phyloP scores from a whole-genome alignment of 2,888 invertebrate species.

The Lissonota sp. region DNA sequence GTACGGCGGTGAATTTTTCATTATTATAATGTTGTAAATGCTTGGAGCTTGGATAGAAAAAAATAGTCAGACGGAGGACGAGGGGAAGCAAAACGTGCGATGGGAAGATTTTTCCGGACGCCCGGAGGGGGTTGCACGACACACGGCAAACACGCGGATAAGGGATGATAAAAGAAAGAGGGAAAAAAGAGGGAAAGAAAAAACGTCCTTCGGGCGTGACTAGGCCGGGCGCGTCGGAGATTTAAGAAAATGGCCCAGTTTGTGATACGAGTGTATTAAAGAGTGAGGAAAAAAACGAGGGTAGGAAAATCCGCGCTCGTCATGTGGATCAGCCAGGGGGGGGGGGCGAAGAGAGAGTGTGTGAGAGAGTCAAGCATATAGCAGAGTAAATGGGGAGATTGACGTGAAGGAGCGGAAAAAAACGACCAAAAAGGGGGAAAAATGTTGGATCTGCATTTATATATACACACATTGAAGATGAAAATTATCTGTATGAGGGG shows the following conservation, averaged over 20 bases:
- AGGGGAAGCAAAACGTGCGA: constrained; percentile 19
- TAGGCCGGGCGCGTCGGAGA: constrained; percentile 54
- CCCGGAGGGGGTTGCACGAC: constrained; percentile 34
- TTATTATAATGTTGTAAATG: too few relatives aligned
- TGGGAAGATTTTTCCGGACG: constrained; percentile 35
- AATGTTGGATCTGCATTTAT: neutral
- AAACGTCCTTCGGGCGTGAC: constrained; percentile 53
- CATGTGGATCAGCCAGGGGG: neutral
- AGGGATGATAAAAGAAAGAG: constrained; percentile 44
- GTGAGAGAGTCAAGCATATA: constrained; percentile 8
- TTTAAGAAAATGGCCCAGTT: constrained; percentile 58
- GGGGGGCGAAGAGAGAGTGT: neutral
- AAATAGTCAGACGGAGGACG: constrained; percentile 22
- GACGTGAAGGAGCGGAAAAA: constrained; percentile 22
- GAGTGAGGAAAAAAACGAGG: constrained; percentile 32
- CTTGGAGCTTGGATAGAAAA: neutral
- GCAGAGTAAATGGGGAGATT: constrained; percentile 33
- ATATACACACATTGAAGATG: constrained; percentile 14
- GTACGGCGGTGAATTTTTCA: too few relatives aligned
- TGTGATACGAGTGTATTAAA: constrained; percentile 56
- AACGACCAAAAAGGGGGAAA: constrained; percentile 1
- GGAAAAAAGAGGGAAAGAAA: neutral
- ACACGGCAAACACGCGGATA: constrained; percentile 33
- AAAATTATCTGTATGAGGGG: constrained; percentile 57
- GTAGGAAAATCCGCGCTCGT: neutral